Base-by-base conservation (phyloP, 2,797 vertebrate genomes). In the Eremophila alpestris region DNA sequence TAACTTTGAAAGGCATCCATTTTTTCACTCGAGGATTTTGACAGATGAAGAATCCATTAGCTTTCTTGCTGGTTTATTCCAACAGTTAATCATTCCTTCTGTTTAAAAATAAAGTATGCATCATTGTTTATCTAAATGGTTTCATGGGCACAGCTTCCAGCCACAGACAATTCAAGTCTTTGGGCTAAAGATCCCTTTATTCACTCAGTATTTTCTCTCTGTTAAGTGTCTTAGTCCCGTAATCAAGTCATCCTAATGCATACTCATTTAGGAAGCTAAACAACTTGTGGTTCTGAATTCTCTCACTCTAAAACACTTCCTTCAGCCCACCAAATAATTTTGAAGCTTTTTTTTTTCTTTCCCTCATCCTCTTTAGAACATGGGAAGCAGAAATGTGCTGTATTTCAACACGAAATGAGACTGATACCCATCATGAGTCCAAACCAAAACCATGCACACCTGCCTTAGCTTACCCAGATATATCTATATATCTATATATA, bases 21-120 rank as follows among this genome's bases (percentile, higher is more conserved):
- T 93, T 86, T 79, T 63, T 87, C 89, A 71, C 54, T 68, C 64
- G 26, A 81, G 43, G 62, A 89, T 90, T 93, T 82, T 24, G 38
- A 78, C 62, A 77, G 18, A 78, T 41, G 54, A 62, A 75, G 48
- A 92, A 81, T 71, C 32, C 77, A 78, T 83, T 83, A 1, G 26
- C 78, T 71, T 88, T 74, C 32, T 77, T 81, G 24, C 45, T 71
- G 38, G 17, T 59, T 88, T 86, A 10, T 60, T 46, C 32, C 46
- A 92, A 64, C 19, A 71, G 38, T 81, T 87, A 81, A 94, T 86
- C 56, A 75, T 43, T 63, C 36, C 23, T 23, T 77, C 36, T 52
- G 14, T 60, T 89, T 40, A 86, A 77, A 87, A 79, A 79, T 36
- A 40, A 40, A 24, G 18, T 38, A 62, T 70, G 29, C n/a, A 63